Evolutionary conservation across 2,797 vertebrate species (phyloP), one percentile per base, ranked within the genome.

Genomic region (Liparis tanakae): DNA sequence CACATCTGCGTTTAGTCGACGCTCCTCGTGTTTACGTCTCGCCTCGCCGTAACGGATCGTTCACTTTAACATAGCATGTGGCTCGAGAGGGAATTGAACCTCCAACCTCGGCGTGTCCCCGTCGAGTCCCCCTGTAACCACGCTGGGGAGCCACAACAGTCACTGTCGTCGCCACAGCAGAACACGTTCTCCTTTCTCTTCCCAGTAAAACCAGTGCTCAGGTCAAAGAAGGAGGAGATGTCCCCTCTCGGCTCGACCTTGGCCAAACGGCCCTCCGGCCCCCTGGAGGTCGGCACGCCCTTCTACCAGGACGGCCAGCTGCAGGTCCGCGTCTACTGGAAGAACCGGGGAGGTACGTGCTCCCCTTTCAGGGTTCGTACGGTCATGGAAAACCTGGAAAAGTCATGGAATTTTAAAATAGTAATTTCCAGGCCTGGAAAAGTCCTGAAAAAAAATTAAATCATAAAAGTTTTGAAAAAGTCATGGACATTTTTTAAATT

Each of bases 281-380:
- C 95, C 43, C 92, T 98, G 25, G 97, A 98, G 89, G 92, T 98
- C 3, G 97, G 98, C 74, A 93, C 94, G 1, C 97, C 97, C 13
- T 98, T 97, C 91, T 98, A 96, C 90, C 96, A 97, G 79, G 96
- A 98, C 57, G 93, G 91, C 87, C 95, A 95, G 67, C 96, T 99
- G 70, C 98, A 99, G 85, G 95, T 97, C 84, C 97, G 97, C 71
- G 91, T 98, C 70, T 98, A 98, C 92, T 99, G 97, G 98, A 99
- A 98, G 87, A 98, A 96, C 85, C 92, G 94, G 1, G 93, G 94
- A 95, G 97, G 97, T 98, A 90, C 10, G 88, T 22, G 8, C 53
- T n/a, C 68, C 18, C 25, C 61, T n/a, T n/a, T n/a, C n/a, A n/a
- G n/a, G n/a, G n/a, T n/a, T n/a, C n/a, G n/a, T n/a, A n/a, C n/a